Base-by-base conservation (phyloP, 2,888 invertebrate species). In the Caenorhabditis angaria region DNA sequence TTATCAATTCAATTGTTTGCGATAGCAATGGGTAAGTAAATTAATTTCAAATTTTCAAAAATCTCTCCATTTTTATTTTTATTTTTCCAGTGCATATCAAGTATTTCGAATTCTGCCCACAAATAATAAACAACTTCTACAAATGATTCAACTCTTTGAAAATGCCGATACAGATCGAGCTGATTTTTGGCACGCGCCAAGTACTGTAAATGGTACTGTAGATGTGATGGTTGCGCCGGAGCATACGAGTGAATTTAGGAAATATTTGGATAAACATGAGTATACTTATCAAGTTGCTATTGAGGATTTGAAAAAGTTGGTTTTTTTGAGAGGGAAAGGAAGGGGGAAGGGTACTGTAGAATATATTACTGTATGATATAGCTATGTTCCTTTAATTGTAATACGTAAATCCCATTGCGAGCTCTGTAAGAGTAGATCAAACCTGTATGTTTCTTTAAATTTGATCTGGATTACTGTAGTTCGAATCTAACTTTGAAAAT, bases 131-230 rank as follows among this genome's bases (percentile, higher is more conserved):
- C 81, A 84, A 54, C 70, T 83, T 5, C 55, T 73, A 48, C 66
- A 78, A 58, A 76, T 81, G 74, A 79, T 81, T 24, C 67, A 67
- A 8, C 55, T 81, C n/a, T 81, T 80, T 53, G 81, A 81, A 55
- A 80, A 66, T 0, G 81, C 80, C n/a, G 61, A 67, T 50, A 68
- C 71, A 6, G 80, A 80, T 72, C 51, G 65, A 20, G 80, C 80
- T 12, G 86, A 86, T 59, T 86, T 86, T 61, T 86, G 86, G 86
- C 76, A 81, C 48, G 77, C 80, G 24, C 85, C 86, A 0, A 74
- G 80, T 4, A 65, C 70, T 5, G 69, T 81, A 24, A 85, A 85
- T 28, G 64, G 76, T 3, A 80, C 81, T 0, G 80, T 80, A 8
- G 85, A 86, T 63, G 77, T 86, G 6, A 86, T 86, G 85, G 80